Percentiles rank a stretch among this genome's conserved stretches.
These are phyloP conservation scores for Taenaris catops DNA, from an alignment of 2,888 invertebrate genomes.

Conservation along the genomic window DNA sequence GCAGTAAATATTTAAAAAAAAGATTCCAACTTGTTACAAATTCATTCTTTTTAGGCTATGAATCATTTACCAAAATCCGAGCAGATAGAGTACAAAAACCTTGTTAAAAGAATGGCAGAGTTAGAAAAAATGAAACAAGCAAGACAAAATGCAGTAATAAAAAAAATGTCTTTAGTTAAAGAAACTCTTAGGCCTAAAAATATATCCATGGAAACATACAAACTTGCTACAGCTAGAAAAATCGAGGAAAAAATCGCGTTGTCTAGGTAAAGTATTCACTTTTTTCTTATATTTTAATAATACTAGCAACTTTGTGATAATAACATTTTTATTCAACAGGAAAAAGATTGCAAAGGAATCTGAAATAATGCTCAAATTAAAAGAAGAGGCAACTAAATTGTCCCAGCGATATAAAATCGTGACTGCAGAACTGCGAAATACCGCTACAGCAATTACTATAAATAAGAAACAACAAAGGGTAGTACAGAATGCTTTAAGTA, in stretches of 20 bases:
- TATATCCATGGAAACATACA: slow-evolving; percentile 32
- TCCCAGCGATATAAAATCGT: slow-evolving; percentile 66
- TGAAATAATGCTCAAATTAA: slow-evolving; percentile 58
- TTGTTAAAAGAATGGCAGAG: slow-evolving; percentile 71
- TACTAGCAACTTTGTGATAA: background rate
- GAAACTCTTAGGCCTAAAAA: slow-evolving; percentile 60
- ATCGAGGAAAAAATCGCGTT: slow-evolving; percentile 58
- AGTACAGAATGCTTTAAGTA: slow-evolving; percentile 51
- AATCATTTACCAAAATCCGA: slow-evolving; percentile 69
- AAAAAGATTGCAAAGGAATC: slow-evolving; percentile 59
- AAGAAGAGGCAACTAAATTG: slow-evolving; percentile 59
- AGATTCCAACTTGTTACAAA: background rate
- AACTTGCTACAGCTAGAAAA: slow-evolving; percentile 29
- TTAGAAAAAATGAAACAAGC: slow-evolving; percentile 66
- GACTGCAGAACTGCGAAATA: slow-evolving; percentile 58
- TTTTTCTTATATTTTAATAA: background rate
- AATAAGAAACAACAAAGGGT: slow-evolving; percentile 62
- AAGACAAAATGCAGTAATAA: slow-evolving; percentile 46
- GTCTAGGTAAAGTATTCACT: slow-evolving; percentile 47
- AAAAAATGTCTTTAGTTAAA: slow-evolving; percentile 36
- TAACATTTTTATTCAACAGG: slow-evolving; percentile 6
- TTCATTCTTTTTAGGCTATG: slow-evolving; percentile 35
- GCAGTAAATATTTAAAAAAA: background rate
- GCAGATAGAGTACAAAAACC: slow-evolving; percentile 68
- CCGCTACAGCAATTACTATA: slow-evolving; percentile 58